Evolutionary conservation across 2,797 vertebrate genomes (phyloP).

Genomic region (Hoplostethus mediterraneus): DNA sequence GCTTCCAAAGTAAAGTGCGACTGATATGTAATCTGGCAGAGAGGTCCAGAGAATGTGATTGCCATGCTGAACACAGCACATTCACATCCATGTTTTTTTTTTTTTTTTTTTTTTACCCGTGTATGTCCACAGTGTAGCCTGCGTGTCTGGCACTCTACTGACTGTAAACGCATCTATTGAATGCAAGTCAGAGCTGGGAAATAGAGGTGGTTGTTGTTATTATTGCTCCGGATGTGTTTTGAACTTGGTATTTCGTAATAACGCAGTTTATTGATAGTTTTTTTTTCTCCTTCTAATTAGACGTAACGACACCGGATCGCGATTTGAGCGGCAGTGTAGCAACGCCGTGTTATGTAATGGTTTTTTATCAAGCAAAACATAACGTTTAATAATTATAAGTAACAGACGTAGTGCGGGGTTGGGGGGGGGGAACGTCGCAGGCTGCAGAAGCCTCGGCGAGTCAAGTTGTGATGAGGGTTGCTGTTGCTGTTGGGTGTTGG

Average conservation of each 20-base stretch:
- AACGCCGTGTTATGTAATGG: constrained; percentile 4
- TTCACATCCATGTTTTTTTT: background rate
- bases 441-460: constrained; percentile 31
- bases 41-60: background rate
- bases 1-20: constrained; percentile 34
- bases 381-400: background rate
- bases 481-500: constrained; percentile 58
- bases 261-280: too few relatives aligned
- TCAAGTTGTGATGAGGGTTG: constrained; percentile 41
- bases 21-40: background rate
- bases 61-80: constrained; percentile 5
- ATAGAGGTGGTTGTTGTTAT: background rate
- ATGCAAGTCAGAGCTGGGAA: background rate
- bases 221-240: background rate
- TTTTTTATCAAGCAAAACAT: too few relatives aligned
- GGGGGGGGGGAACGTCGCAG: background rate
- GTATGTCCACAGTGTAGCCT: background rate
- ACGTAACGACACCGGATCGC: background rate
- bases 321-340: background rate
- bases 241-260: background rate
- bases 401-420: background rate
- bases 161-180: background rate
- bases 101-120: background rate
- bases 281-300: background rate
- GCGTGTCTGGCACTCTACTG: constrained; percentile 1